Evolutionary conservation across 1,140 invertebrate species (phyloP).

Genomic region (Cydia strobilella): DNA sequence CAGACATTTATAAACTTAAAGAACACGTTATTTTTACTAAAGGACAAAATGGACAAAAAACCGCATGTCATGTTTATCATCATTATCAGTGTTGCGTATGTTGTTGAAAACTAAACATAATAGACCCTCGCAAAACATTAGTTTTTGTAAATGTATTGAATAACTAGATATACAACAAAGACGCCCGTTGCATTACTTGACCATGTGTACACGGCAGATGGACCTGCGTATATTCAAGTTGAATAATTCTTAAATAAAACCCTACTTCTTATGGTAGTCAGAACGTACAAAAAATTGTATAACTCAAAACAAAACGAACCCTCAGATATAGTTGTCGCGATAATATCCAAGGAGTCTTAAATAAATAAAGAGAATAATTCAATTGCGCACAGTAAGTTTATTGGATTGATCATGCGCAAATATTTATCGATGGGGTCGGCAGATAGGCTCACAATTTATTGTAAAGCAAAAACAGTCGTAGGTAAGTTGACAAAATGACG

Average conservation of each 20-base stretch:
- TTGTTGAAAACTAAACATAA: too few species aligned
- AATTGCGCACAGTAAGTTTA: slow-evolving; percentile 63
- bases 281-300: not conserved
- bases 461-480: slow-evolving; percentile 66
- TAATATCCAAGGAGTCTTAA: slow-evolving; percentile 36
- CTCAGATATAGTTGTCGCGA: slow-evolving; percentile 22
- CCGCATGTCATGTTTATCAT: too few species aligned
- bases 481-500: slow-evolving; percentile 70
- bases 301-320: slow-evolving; percentile 13
- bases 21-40: not conserved
- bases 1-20: not conserved
- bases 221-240: too few species aligned
- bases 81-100: too few species aligned
- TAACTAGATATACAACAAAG: too few species aligned
- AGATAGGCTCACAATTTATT: slow-evolving; percentile 78
- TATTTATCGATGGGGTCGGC: slow-evolving; percentile 76
- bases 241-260: not conserved
- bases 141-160: too few species aligned
- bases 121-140: too few species aligned
- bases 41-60: too few species aligned
- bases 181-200: too few species aligned
- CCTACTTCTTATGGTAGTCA: not conserved
- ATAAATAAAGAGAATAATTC: slow-evolving; percentile 63
- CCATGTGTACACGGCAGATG: too few species aligned
- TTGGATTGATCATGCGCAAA: slow-evolving; percentile 78